phyloP scores from a whole-genome alignment of 2,888 invertebrate species.

The Meiosimyza decipiens region DNA sequence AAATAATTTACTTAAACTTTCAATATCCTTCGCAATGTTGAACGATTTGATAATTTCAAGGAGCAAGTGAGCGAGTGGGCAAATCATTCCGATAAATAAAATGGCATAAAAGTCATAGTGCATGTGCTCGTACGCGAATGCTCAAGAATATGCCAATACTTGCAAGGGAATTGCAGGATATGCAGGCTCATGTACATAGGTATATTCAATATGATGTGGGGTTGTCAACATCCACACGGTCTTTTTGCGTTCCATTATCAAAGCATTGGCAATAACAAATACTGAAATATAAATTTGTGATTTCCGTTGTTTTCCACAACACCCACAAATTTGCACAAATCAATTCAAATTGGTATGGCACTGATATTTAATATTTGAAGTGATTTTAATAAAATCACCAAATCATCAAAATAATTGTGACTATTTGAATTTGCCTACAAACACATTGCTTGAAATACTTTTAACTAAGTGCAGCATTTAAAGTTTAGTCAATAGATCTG shows the following conservation, averaged over 20 bases:
- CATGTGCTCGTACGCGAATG: background rate
- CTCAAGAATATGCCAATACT: background rate
- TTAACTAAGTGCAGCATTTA: slow-evolving; percentile 5
- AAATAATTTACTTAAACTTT: slow-evolving; percentile 37
- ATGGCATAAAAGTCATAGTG: background rate
- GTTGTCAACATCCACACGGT: background rate
- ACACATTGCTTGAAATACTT: background rate
- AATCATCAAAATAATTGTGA: too few relatives aligned
- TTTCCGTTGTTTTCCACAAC: slow-evolving; percentile 35
- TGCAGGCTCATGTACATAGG: background rate
- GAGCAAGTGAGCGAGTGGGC: slow-evolving; percentile 10
- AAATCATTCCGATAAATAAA: background rate
- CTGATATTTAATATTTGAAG: too few relatives aligned
- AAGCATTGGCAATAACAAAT: too few relatives aligned
- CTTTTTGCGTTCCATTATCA: too few relatives aligned
- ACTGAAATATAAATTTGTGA: slow-evolving; percentile 27
- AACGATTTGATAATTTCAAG: slow-evolving; percentile 34
- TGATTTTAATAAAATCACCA: too few relatives aligned
- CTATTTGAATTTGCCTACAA: too few relatives aligned
- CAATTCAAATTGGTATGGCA: background rate
- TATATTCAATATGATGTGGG: background rate
- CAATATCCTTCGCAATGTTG: slow-evolving; percentile 35
- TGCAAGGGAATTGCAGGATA: background rate
- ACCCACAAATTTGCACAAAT: background rate
- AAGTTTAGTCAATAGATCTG: background rate